phyloP scores from a whole-genome alignment of 1,140 invertebrate genomes.

The Lepidurus arcticus region DNA sequence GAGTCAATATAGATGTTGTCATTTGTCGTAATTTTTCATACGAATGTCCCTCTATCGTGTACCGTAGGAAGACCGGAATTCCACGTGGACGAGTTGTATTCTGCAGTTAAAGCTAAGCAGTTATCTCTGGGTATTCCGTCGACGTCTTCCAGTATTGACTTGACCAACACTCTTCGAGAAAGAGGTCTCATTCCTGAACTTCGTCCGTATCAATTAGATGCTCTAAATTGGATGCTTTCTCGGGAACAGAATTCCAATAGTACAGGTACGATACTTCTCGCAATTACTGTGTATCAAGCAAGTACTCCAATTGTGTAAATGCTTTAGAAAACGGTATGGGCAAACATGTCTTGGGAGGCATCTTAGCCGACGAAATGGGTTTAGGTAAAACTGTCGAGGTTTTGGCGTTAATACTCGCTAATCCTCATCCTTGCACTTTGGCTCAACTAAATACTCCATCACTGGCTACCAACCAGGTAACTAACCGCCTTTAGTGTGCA shows the following conservation, averaged over 20 bases:
- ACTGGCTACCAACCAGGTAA: not conserved
- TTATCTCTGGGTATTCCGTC: not conserved
- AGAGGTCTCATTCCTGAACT: constrained; percentile 50
- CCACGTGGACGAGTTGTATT: not conserved
- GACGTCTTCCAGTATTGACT: not conserved
- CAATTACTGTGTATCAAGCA: constrained; percentile 37
- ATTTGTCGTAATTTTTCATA: not conserved
- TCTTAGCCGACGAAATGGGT: constrained; percentile 79
- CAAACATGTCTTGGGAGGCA: constrained; percentile 56
- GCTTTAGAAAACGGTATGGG: not conserved
- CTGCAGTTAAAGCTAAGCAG: not conserved
- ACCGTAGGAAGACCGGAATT: not conserved
- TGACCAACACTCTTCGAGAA: constrained; percentile 46
- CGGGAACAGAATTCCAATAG: constrained; percentile 50
- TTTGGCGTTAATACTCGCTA: constrained; percentile 58
- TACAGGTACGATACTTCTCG: constrained; percentile 52
- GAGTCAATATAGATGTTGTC: not conserved
- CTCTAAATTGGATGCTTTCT: constrained; percentile 63
- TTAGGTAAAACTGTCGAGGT: constrained; percentile 76
- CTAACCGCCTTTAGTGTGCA: not conserved
- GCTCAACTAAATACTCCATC: not conserved
- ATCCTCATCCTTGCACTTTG: constrained; percentile 44
- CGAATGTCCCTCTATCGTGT: not conserved
- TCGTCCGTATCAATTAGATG: constrained; percentile 59
- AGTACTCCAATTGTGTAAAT: constrained; percentile 41